Base-by-base conservation (phyloP, 2,888 invertebrate species). In the Shargacucullia verbasci region DNA sequence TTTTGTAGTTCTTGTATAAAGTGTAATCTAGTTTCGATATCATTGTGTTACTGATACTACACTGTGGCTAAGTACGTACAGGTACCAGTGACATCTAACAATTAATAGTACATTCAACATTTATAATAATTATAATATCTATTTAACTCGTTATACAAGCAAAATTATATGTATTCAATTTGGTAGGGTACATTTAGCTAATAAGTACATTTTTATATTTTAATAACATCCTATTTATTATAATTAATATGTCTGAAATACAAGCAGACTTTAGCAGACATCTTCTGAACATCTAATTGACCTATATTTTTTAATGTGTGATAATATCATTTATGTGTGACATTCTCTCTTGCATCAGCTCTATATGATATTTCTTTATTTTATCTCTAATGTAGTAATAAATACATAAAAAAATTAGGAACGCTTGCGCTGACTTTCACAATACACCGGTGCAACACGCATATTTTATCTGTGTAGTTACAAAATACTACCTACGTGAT, bases 71-170 rank as follows among this genome's bases (percentile, higher is more conserved):
- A 67, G 37, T 47, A 41, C 61, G 31, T 55, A 63, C 64, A 73
- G 68, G 68, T 73, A 73, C 60, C 15, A 34, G 57, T 73, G 64
- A 73, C 71, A 48, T 37, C 64, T 59, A 67, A 11, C 15, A 14
- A 55, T 44, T 9, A n/a, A n/a, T n/a, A 29, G 29, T 29, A 70
- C 54, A 64, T 55, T 44, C 54, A 69, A 72, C 65, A 64, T 59
- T 54, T 34, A 72, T 31, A 33, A n/a, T 62, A 44, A 40, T 8
- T 39, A 41, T 44, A 57, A 37, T 27, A 44, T 33, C 12, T 62
- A 44, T 39, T 41, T 44, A 58, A 39, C 39, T 46, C 39, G 15
- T 66, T 57, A 44, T 40, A 37, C 25, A 59, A 65, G 56, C 66
- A 49, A 33, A 34, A 52, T 67, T 64, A 70, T 69, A 70, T 68